Base-by-base conservation (phyloP, 2,113 vertebrate genomes). In the Porphyrio hochstetteri region DNA sequence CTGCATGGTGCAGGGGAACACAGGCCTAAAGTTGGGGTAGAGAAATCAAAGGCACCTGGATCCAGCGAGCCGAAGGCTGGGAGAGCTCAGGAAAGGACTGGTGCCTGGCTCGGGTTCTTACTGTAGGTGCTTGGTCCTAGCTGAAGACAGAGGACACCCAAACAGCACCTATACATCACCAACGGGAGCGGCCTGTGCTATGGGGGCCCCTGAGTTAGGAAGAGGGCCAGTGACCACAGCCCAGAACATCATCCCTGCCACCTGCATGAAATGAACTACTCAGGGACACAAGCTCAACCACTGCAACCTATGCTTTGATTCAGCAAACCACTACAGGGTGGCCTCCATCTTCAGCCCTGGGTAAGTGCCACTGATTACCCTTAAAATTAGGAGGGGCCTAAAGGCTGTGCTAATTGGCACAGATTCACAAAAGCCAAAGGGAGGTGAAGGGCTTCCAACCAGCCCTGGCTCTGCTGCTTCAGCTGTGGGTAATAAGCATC, bases 171-270 rank as follows among this genome's bases (percentile, higher is more conserved):
- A 3, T 7, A 10, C 18, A 5, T 0, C 1, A 10, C 17, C 65
- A 28, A 9, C 0, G 15, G 44, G 31, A 56, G 28, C 50, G 65
- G 64, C 56, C 36, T 0, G 2, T 46, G 61, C 57, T 35, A 11
- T 2, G 4, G 35, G 18, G 13, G 40, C 8, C 21, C 7, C 16
- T 0, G 12, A 19, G 35, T 7, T 20, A 2, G 4, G 53, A 21
- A n/a, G 7, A 19, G 17, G 24, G 53, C 36, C 48, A 24, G 17
- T 28, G 15, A 7, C n/a, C 4, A 40, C 48, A 69, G 23, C 14
- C 72, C 5, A 3, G 44, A 21, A 10, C 35, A 33, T 9, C 61
- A 20, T 4, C 38, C 56, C 15, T 44, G 23, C 50, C 50, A 52
- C 13, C 50, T 52, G 24, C 50, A 50, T 46, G 44, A 36, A 50